Conservation (phyloP, 2,888 invertebrate species). For the Spilosoma lubricipeda region DNA sequence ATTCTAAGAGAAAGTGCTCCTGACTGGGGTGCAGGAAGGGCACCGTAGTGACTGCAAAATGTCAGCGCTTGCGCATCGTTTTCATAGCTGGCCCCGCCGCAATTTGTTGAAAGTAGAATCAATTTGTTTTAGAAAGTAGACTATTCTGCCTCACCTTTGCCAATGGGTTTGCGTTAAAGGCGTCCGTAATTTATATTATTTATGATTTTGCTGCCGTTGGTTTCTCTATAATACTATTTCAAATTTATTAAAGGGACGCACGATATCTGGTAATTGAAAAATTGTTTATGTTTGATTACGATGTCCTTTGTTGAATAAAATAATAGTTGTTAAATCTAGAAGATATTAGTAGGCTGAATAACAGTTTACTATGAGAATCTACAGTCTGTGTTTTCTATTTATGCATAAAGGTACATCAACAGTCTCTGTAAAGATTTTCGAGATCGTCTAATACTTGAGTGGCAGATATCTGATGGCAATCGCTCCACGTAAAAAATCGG, state of each 20-base stretch:
- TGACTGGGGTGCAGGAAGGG: conserved; percentile 59
- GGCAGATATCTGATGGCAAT: too few species aligned
- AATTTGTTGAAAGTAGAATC: conserved; percentile 83
- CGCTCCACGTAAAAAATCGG: too few species aligned
- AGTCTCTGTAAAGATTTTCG: too few species aligned
- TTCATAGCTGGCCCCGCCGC: conserved; percentile 57
- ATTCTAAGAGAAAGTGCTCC: conserved; percentile 45
- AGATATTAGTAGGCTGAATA: too few species aligned
- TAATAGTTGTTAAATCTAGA: background rate
- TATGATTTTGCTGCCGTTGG: background rate
- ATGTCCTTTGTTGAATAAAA: background rate
- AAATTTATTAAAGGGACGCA: background rate
- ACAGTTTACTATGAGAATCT: background rate
- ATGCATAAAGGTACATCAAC: background rate
- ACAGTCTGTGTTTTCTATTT: background rate
- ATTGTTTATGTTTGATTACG: background rate
- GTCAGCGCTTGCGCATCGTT: conserved; percentile 68
- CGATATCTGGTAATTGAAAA: background rate
- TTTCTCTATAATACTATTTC: background rate
- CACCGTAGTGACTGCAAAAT: conserved; percentile 57
- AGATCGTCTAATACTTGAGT: too few species aligned
- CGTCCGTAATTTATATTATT: background rate
- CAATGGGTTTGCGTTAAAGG: conserved; percentile 57
- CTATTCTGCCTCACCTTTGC: conserved; percentile 66
- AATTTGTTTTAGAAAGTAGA: conserved; percentile 84